These are phyloP conservation scores for Harpagifer antarcticus DNA, from an alignment of 2,797 vertebrate species.

Conservation along the genomic window DNA sequence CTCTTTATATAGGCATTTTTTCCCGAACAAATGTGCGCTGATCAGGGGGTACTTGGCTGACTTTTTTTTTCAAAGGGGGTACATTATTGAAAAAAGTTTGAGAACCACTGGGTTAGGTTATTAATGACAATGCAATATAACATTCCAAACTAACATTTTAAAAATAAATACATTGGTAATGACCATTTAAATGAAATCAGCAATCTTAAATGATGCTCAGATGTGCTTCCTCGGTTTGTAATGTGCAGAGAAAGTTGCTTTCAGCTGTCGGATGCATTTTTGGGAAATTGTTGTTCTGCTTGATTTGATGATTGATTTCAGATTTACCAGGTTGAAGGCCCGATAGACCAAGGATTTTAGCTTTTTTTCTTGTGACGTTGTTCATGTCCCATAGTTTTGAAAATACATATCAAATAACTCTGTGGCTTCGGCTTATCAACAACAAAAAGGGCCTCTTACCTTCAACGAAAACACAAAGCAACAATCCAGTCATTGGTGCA, in stretches of 20 bases:
- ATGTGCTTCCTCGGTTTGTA: constrained; percentile 54
- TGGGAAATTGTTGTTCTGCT: constrained; percentile 61
- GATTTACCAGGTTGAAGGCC: constrained; percentile 37
- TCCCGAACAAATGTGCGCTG: too few relatives aligned
- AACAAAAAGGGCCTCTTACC: constrained; percentile 17
- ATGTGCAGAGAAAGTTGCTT: constrained; percentile 57
- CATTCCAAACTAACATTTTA: not conserved
- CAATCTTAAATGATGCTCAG: constrained; percentile 32
- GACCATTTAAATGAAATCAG: constrained; percentile 26
- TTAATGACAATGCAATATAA: not conserved
- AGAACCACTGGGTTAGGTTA: not conserved
- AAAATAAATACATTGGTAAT: constrained; percentile 7
- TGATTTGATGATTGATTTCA: constrained; percentile 71
- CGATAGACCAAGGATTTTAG: constrained; percentile 42
- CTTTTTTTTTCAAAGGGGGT: too few relatives aligned
- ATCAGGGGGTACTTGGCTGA: too few relatives aligned
- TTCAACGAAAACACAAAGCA: constrained; percentile 8
- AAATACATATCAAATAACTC: constrained; percentile 40
- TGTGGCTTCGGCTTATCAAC: not conserved
- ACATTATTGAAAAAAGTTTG: too few relatives aligned
- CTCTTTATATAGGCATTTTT: too few relatives aligned
- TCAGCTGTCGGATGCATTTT: constrained; percentile 50
- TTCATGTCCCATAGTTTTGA: constrained; percentile 9
- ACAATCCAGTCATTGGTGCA: not conserved
- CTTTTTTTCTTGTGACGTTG: constrained; percentile 34